Percentiles rank a stretch among this genome's conserved stretches.
Evolutionary conservation across 2,888 invertebrate genomes (phyloP).

Genomic region (Rhamnusium bicolor): DNA sequence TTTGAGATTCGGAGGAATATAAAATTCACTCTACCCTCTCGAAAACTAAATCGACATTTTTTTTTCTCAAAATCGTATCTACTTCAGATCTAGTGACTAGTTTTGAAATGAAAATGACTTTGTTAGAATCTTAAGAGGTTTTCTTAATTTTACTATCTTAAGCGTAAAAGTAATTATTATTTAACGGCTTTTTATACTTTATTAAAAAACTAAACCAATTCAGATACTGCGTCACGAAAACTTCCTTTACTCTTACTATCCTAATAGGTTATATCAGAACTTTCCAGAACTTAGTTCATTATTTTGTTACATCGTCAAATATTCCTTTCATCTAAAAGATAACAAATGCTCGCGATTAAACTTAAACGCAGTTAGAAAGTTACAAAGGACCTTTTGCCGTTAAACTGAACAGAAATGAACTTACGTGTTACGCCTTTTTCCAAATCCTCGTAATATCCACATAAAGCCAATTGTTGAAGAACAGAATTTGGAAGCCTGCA

Average conservation of each 20-base stretch:
- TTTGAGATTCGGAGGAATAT: no score
- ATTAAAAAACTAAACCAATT: not conserved
- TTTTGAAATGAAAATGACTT: no score
- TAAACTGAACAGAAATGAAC: constrained; percentile 65
- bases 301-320: not conserved
- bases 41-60: no score
- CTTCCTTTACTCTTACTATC: not conserved
- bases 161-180: no score
- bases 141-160: no score
- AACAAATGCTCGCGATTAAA: not conserved
- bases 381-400: not conserved
- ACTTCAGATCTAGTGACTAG: no score
- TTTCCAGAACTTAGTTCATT: not conserved
- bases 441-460: constrained; percentile 84
- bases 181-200: no score
- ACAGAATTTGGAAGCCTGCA: constrained; percentile 79
- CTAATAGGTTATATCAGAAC: not conserved
- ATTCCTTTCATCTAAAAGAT: not conserved
- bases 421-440: constrained; percentile 85
- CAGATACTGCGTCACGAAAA: not conserved
- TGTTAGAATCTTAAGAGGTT: no score
- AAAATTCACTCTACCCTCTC: no score
- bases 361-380: not conserved
- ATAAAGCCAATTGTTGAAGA: constrained; percentile 82
- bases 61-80: no score